Conservation (phyloP, 2,888 invertebrate species). For the Trichogramma dendrolimi region DNA sequence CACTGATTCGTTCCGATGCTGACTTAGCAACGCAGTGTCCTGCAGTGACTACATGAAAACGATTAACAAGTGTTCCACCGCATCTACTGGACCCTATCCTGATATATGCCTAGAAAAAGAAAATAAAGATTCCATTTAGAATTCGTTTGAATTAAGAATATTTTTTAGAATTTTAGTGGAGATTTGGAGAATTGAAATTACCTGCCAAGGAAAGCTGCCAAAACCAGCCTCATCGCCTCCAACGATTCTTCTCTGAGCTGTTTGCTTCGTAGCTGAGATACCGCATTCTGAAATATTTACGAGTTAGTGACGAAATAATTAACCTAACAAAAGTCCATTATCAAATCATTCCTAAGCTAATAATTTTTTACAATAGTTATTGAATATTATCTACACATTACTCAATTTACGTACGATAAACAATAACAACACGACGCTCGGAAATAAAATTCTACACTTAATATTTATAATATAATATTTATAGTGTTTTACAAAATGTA, state of each 20-base stretch:
- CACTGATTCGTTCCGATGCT: constrained; percentile 30
- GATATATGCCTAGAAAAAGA: constrained; percentile 67
- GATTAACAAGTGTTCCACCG: constrained; percentile 85
- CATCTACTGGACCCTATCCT: constrained; percentile 91
- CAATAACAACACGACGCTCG: constrained; percentile 11
- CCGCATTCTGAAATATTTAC: constrained; percentile 70
- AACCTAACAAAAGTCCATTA: constrained; percentile 4
- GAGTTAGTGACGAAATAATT: constrained; percentile 30
- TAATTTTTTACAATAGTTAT: background rate
- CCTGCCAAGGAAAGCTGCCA: constrained; percentile 93
- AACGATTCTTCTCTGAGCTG: constrained; percentile 84
- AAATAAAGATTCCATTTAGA: background rate
- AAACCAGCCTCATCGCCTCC: constrained; percentile 93
- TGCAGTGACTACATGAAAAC: constrained; percentile 88
- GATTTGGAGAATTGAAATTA: constrained; percentile 32
- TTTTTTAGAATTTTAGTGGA: background rate
- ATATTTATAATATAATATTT: constrained; percentile 7
- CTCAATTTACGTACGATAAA: constrained; percentile 4
- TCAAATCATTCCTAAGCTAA: background rate
- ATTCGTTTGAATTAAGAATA: background rate
- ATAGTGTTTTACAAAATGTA: constrained; percentile 6
- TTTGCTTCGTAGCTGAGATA: constrained; percentile 77
- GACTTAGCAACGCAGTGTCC: constrained; percentile 86
- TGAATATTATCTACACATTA: background rate
- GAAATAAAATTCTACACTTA: background rate